These are phyloP conservation scores for Trissolcus basalis DNA, from an alignment of 1,140 invertebrate genomes.

Conservation along the genomic window DNA sequence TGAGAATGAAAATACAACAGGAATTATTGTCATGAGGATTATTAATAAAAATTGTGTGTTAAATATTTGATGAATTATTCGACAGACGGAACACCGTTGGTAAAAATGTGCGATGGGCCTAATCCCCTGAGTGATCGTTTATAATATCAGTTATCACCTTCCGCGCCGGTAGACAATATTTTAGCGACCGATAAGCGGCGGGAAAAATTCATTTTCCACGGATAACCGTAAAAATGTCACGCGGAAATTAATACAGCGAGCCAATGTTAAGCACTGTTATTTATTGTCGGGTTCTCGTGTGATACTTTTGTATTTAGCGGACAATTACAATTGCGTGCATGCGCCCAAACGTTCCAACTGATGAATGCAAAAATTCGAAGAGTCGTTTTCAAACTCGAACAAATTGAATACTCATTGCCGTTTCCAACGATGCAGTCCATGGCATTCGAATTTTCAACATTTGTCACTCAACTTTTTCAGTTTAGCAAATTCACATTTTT, in stretches of 20 bases:
- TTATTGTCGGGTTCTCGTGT: conserved; percentile 2
- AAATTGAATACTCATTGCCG: no score
- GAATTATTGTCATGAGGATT: no score
- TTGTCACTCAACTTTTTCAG: no score
- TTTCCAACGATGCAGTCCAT: no score
- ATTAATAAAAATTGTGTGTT: neutral
- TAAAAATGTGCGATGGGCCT: conserved; percentile 1
- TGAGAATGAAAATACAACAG: no score
- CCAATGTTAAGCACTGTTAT: conserved; percentile 17
- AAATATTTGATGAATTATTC: conserved; percentile 36
- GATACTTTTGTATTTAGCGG: neutral
- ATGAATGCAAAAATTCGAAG: conserved; percentile 5
- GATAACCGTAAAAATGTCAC: conserved; percentile 28
- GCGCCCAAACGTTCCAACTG: neutral
- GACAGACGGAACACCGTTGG: neutral
- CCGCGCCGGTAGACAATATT: conserved; percentile 23
- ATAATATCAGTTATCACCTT: conserved; percentile 36
- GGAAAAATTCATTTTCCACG: conserved; percentile 30
- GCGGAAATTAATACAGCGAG: conserved; percentile 6
- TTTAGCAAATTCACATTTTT: no score
- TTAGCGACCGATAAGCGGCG: conserved; percentile 15
- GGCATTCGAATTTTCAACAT: no score
- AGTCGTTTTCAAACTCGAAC: neutral
- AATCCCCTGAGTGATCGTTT: conserved; percentile 29
- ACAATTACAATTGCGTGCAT: neutral